Base-by-base conservation (phyloP, 1,140 invertebrate genomes). In the Reticulitermes speratus region DNA sequence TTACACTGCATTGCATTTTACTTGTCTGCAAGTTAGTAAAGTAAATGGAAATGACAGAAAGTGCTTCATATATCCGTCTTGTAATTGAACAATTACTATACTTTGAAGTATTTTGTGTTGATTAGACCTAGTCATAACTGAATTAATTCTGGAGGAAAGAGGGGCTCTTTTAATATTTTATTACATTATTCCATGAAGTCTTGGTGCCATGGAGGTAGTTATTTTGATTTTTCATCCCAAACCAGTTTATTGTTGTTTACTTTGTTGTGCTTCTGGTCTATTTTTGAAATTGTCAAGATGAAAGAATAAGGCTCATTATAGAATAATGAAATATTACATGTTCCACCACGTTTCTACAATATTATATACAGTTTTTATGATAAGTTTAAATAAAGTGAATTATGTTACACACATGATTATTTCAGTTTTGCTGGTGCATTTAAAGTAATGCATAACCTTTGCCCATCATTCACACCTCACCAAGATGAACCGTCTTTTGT, bases 301-400 rank as follows among this genome's bases (percentile, higher is more conserved):
- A 75, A 30, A 75, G n/a, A n/a, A 11, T 75, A 75, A 75, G n/a
- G 65, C 65, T 75, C 65, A 30, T 75, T 75, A 25, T 75, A 75
- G 9, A 75, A 30, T 75, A 75, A 11, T 75, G 7, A 75, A 75
- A 75, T 75, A 75, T 65, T 75, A 75, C 65, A 30, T 75, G 65
- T 75, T 75, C 25, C 25, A 75, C 9, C 65, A 75, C 65, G n/a
- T 75, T 75, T 75, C 65, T 75, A 75, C n/a, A 75, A 9, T 75
- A 75, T 75, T 25, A 30, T 75, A 75, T 75, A 75, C 65, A 30
- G 65, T 75, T 75, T 75, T 75, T 75, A 75, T 75, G 65, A 75
- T 75, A 65, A 59, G 65, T 75, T 75, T 75, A 75, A 75, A 75
- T 75, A 75, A 75, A 75, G 65, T 75, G 65, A 75, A 30, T 75